Percentiles rank a stretch among this genome's conserved stretches.
Conservation (phyloP, 2,797 vertebrate genomes). For the Alectoris magna region DNA sequence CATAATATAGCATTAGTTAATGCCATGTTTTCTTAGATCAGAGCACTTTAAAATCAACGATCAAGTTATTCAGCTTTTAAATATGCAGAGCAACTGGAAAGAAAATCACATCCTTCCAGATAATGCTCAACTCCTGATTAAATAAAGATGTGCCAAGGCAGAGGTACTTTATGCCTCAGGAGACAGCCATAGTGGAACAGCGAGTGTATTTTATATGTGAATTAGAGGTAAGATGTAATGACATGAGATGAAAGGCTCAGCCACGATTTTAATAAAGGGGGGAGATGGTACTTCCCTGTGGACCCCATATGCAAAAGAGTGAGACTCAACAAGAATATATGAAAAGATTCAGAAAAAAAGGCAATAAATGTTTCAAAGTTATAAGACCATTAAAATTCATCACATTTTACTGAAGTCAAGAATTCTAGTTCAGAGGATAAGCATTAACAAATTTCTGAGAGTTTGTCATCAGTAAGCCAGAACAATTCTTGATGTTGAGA, state of each 20-base stretch:
- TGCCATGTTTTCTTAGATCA: conserved; percentile 32
- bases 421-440: neutral
- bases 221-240: conserved; percentile 62
- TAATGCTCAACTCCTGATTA: conserved; percentile 34
- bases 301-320: neutral
- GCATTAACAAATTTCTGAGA: neutral
- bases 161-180: conserved; percentile 17
- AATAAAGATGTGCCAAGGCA: conserved; percentile 48
- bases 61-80: conserved; percentile 6
- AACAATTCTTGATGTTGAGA: neutral
- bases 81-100: conserved; percentile 33
- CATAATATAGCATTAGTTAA: neutral
- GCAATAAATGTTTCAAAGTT: conserved; percentile 15
- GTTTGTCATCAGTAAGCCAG: neutral
- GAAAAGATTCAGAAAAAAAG: neutral
- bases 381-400: conserved; percentile 40
- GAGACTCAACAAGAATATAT: conserved; percentile 24
- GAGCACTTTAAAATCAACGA: conserved; percentile 6
- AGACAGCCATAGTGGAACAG: conserved; percentile 21
- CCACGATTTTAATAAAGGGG: conserved; percentile 41
- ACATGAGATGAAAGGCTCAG: conserved; percentile 51
- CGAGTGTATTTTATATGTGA: conserved; percentile 56
- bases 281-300: conserved; percentile 35
- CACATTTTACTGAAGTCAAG: conserved; percentile 1
- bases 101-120: conserved; percentile 19